phyloP scores from a whole-genome alignment of 2,113 vertebrate species.

The Phalacrocorax brasilianus region DNA sequence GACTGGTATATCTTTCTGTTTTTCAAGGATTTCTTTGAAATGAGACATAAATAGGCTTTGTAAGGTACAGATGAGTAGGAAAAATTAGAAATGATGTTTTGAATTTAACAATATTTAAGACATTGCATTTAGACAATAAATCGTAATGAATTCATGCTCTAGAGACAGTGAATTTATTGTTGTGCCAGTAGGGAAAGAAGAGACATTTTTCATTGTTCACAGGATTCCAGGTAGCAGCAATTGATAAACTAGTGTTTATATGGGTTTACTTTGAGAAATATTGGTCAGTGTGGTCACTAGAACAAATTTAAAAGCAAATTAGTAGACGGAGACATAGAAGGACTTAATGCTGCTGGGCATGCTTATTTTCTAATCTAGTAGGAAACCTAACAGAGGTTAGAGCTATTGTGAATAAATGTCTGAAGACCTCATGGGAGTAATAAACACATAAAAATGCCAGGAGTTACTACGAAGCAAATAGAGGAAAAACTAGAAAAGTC shows the following conservation, averaged over 20 bases:
- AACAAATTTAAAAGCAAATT: background rate
- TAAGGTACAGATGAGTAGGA: background rate
- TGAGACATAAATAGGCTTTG: background rate
- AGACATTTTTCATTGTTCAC: too few species aligned
- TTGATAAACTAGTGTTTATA: background rate
- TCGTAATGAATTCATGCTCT: background rate
- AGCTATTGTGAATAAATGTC: background rate
- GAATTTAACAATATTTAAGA: background rate
- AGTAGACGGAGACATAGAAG: background rate
- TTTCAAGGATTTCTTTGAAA: background rate
- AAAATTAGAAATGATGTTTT: background rate
- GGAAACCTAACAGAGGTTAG: background rate
- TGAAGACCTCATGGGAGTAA: background rate
- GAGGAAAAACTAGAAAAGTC: background rate
- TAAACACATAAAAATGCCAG: background rate
- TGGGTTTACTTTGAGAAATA: background rate
- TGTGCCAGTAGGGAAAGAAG: background rate
- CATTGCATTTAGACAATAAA: background rate
- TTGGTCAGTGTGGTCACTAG: background rate
- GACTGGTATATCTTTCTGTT: background rate
- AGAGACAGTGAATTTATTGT: background rate
- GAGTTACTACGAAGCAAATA: background rate
- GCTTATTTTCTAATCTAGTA: background rate
- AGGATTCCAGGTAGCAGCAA: background rate
- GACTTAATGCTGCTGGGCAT: background rate